These are phyloP conservation scores for Drosophila maculinotata DNA, from an alignment of 2,888 invertebrate species.

Conservation along the genomic window DNA sequence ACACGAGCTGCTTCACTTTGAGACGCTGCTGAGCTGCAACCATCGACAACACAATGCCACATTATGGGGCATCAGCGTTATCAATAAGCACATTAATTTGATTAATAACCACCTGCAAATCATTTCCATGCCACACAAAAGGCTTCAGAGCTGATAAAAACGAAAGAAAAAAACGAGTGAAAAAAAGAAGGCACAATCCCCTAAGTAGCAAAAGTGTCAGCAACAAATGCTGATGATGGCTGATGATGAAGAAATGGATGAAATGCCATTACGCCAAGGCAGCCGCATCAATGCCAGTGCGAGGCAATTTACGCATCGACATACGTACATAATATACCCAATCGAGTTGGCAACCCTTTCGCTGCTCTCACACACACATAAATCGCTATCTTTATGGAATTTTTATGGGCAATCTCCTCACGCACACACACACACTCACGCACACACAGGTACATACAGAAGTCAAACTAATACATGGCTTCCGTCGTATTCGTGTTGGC, in stretches of 20 bases:
- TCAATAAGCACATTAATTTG: constrained; percentile 82
- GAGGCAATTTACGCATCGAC: constrained; percentile 75
- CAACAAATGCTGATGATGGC: constrained; percentile 77
- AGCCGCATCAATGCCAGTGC: constrained; percentile 64
- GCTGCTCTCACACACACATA: constrained; percentile 59
- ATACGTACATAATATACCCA: constrained; percentile 22
- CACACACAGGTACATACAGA: constrained; percentile 30
- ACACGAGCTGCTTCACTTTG: constrained; percentile 26
- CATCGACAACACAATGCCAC: constrained; percentile 47
- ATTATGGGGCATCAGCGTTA: constrained; percentile 68
- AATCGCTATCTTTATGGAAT: constrained; percentile 83
- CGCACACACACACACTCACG: constrained; percentile 65
- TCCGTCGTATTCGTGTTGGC: constrained; percentile 63
- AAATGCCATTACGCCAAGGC: constrained; percentile 75
- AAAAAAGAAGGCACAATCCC: constrained; percentile 40
- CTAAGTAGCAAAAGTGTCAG: constrained; percentile 78
- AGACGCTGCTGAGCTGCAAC: constrained; percentile 6
- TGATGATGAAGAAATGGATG: constrained; percentile 52
- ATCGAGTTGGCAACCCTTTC: constrained; percentile 70
- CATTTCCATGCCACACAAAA: constrained; percentile 80
- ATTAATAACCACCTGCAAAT: constrained; percentile 84
- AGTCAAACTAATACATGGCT: constrained; percentile 77
- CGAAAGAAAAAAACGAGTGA: constrained; percentile 1
- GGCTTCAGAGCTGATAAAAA: constrained; percentile 63
- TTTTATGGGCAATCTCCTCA: constrained; percentile 84